Percentiles rank a stretch among this genome's conserved stretches.
These are phyloP conservation scores for Andrena cerasifolii DNA, from an alignment of 1,140 invertebrate genomes.

Conservation along the genomic window DNA sequence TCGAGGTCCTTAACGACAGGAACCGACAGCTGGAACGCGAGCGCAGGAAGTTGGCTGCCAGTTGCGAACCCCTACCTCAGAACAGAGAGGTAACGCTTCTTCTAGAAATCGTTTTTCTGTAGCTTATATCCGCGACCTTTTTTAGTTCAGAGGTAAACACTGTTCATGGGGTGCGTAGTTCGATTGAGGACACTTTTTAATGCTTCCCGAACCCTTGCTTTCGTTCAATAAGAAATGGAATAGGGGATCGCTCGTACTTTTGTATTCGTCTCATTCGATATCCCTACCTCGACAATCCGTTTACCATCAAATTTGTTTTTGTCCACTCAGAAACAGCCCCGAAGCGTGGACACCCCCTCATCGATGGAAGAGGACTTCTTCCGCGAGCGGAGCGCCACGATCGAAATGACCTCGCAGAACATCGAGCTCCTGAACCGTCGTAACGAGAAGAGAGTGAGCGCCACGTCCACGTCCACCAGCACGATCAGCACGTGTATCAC, in stretches of 20 bases:
- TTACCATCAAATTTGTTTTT: background rate
- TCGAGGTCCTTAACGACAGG: conserved; percentile 77
- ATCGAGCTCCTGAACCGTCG: conserved; percentile 78
- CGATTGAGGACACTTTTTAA: too few species aligned
- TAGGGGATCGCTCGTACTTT: too few species aligned
- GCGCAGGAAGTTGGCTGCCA: conserved; percentile 75
- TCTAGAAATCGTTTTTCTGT: background rate
- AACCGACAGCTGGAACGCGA: conserved; percentile 77
- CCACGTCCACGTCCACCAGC: conserved; percentile 41
- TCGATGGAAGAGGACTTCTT: conserved; percentile 72
- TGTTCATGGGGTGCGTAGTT: too few species aligned
- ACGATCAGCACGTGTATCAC: conserved; percentile 42
- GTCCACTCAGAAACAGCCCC: conserved; percentile 52
- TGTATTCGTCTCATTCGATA: too few species aligned
- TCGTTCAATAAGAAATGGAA: too few species aligned
- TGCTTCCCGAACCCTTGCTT: too few species aligned
- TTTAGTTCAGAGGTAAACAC: too few species aligned
- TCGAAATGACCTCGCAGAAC: conserved; percentile 81
- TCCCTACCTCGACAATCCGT: too few species aligned
- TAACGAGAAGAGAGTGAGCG: conserved; percentile 72
- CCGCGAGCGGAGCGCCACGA: conserved; percentile 76
- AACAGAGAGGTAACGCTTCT: conserved; percentile 61
- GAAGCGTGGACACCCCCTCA: conserved; percentile 42
- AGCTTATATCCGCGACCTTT: too few species aligned
- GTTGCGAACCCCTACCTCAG: conserved; percentile 71